Evolutionary conservation across 2,888 invertebrate genomes (phyloP), one percentile per base, ranked within the genome.

Genomic region (Nebria brevicollis): DNA sequence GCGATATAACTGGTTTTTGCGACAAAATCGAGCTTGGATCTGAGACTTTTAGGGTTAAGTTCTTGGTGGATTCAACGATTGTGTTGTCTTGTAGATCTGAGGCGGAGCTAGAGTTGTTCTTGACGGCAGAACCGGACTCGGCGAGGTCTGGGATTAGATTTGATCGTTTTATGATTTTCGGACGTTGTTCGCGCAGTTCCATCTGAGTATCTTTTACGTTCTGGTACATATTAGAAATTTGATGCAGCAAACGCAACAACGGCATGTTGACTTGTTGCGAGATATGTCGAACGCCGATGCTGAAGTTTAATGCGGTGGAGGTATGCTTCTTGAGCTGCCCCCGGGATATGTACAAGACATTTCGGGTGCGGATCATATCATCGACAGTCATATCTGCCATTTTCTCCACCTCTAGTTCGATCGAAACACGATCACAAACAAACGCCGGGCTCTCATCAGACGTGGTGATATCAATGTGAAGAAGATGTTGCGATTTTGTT

Each of bases 251-350:
- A 76, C 98, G 91, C 72, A 98, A 90, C 65, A 98, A 90, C 0
- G 98, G 98, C 98, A 98, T 98, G 89, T 98, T 98, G 1, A 98
- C 97, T 91, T 98, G 96, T 88, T 98, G 98, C 73, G 96, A 96
- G 85, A 98, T 97, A 87, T 95, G 96, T 77, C 96, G 92, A 84
- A 97, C 94, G 87, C 96, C 88, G 42, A 89, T 87, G 86, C 95
- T 96, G 87, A 98, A 96, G 89, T 98, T 97, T 81, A 98, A 93
- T 86, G 97, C 94, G 0, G 97, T 96, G 85, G 96, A 97, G 20
- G 97, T 97, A 87, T 97, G 96, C 85, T 96, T 96, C 89, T 97
- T 97, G 83, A 97, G 91, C 87, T 97, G 96, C 0, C 96, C 95
- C 8, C 96, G 89, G 0, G 96, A 96, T 84, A 97, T 95, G 87